Evolutionary conservation across 2,888 invertebrate genomes (phyloP).

Genomic region (Erannis defoliaria): DNA sequence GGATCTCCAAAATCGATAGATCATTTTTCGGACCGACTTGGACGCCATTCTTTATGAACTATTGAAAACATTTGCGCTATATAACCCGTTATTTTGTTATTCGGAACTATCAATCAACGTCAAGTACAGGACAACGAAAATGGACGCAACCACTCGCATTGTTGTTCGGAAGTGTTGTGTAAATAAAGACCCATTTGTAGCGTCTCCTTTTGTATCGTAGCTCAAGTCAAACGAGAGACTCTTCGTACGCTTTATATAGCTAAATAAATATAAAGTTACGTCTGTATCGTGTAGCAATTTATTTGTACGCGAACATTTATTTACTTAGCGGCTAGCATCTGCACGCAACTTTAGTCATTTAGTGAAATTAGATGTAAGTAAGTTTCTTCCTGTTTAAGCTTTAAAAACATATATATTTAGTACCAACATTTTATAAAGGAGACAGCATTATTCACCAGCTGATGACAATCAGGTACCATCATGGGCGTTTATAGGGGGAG

Average conservation of each 20-base stretch:
- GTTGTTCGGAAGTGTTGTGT: slow-evolving; percentile 24
- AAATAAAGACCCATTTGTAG: slow-evolving; percentile 26
- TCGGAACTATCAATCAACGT: slow-evolving; percentile 70
- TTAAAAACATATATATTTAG: too few species aligned
- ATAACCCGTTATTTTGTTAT: slow-evolving; percentile 50
- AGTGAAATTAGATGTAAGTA: too few species aligned
- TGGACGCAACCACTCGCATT: slow-evolving; percentile 24
- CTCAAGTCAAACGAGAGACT: slow-evolving; percentile 10
- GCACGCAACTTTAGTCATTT: background rate
- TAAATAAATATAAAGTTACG: slow-evolving; percentile 2
- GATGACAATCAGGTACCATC: too few species aligned
- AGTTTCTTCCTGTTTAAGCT: too few species aligned
- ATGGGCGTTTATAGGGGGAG: too few species aligned
- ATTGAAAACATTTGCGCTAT: slow-evolving; percentile 65
- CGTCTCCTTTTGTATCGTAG: slow-evolving; percentile 7
- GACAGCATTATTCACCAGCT: too few species aligned
- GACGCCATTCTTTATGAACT: slow-evolving; percentile 43
- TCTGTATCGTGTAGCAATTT: slow-evolving; percentile 4
- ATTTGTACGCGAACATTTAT: background rate
- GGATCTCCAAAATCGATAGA: slow-evolving; percentile 49
- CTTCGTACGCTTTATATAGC: background rate
- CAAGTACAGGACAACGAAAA: slow-evolving; percentile 50
- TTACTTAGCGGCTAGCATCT: background rate
- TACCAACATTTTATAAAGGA: too few species aligned
- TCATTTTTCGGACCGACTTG: slow-evolving; percentile 49